Conservation (phyloP, 2,888 invertebrate genomes). For the Diaperis boleti region DNA sequence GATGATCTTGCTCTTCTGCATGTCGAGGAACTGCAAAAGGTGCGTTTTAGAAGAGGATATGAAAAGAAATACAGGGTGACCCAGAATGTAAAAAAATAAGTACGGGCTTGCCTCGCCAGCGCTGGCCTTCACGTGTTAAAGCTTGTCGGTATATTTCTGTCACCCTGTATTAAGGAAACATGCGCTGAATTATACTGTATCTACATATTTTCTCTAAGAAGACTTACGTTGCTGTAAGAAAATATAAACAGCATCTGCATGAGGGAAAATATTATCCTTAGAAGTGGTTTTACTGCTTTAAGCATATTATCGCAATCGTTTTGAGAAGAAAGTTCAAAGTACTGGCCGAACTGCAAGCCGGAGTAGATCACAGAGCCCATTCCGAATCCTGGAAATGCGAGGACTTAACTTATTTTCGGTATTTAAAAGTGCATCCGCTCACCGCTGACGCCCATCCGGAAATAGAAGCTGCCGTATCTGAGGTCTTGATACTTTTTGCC, state of each 20-base stretch:
- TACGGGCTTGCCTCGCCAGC: too few relatives aligned
- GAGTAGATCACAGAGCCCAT: slow-evolving; percentile 80
- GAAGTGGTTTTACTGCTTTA: slow-evolving; percentile 73
- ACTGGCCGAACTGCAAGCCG: slow-evolving; percentile 78
- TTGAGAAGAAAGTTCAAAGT: slow-evolving; percentile 74
- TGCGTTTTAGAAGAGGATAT: not conserved
- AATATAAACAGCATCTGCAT: slow-evolving; percentile 81
- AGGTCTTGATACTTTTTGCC: slow-evolving; percentile 56
- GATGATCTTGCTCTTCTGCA: slow-evolving; percentile 70
- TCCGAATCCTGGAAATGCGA: slow-evolving; percentile 73
- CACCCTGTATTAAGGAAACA: too few relatives aligned
- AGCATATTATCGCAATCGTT: slow-evolving; percentile 75
- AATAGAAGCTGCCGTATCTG: slow-evolving; percentile 73
- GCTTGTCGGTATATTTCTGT: too few relatives aligned
- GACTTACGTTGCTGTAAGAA: slow-evolving; percentile 75
- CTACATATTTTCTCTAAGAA: too few relatives aligned
- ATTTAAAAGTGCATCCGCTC: not conserved
- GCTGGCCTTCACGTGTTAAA: too few relatives aligned
- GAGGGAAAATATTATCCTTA: slow-evolving; percentile 75
- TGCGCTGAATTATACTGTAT: too few relatives aligned
- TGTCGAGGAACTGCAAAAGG: slow-evolving; percentile 43
- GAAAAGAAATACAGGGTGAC: too few relatives aligned
- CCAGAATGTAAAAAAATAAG: too few relatives aligned
- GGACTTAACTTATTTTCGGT: not conserved
- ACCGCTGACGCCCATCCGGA: slow-evolving; percentile 73